A percentile compares a stretch with the other conserved stretches of the same genome.
These are phyloP conservation scores for Flabesymbios commensalis DNA, from an alignment of 2,888 invertebrate species.

Conservation along the genomic window DNA sequence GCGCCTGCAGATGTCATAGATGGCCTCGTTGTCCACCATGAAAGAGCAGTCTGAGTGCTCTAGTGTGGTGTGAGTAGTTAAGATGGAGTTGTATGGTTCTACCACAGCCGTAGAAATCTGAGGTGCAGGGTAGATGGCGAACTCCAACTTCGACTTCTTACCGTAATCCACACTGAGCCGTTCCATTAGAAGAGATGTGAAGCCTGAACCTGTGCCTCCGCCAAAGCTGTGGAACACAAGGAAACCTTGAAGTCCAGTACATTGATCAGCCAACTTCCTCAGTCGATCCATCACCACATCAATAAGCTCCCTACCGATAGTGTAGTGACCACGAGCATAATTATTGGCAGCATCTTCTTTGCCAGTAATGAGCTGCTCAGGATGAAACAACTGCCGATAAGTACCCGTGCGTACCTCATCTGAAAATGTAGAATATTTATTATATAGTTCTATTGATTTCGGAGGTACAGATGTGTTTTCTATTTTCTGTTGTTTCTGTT, in stretches of 20 bases:
- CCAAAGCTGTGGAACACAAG: too few relatives aligned
- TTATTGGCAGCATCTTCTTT: too few relatives aligned
- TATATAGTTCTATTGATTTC: too few relatives aligned
- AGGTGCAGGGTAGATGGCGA: too few relatives aligned
- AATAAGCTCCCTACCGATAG: conserved; percentile 48
- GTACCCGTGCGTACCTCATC: not conserved
- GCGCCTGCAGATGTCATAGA: conserved; percentile 59
- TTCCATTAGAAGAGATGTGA: conserved; percentile 59
- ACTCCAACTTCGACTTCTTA: too few relatives aligned
- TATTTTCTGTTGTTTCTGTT: too few relatives aligned
- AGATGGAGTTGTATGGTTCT: conserved; percentile 66
- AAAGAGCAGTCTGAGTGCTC: conserved; percentile 91
- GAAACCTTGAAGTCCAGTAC: too few relatives aligned
- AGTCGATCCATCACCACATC: conserved; percentile 55
- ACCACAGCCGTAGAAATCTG: conserved; percentile 60
- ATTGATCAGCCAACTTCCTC: conserved; percentile 62
- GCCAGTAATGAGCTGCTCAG: too few relatives aligned
- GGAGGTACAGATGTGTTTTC: too few relatives aligned
- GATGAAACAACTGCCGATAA: too few relatives aligned
- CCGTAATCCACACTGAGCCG: conserved; percentile 79
- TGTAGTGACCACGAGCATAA: too few relatives aligned
- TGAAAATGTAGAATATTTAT: too few relatives aligned
- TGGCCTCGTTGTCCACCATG: conserved; percentile 62
- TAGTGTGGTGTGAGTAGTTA: conserved; percentile 90
- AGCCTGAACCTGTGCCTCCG: conserved; percentile 58